Base-by-base conservation (phyloP, 2,113 vertebrate genomes). In the Euleptes europaea region DNA sequence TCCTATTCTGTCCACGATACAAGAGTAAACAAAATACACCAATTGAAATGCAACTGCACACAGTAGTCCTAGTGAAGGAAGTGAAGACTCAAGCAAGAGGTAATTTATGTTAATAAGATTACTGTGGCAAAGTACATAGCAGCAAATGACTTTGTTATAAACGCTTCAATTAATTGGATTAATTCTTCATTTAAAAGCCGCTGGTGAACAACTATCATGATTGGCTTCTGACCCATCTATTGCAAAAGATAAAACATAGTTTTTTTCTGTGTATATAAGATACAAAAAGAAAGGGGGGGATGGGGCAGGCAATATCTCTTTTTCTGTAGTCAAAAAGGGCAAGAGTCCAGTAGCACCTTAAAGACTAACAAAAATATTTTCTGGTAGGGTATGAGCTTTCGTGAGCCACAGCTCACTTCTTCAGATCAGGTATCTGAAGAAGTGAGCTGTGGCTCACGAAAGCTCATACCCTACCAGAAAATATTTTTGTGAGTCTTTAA, bases 181-280 rank as follows among this genome's bases (percentile, higher is more conserved):
- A 88, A 84, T 91, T 95, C 94, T 91, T 95, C 87, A 92, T 84
- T 90, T 94, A 67, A 91, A 92, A 92, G 28, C 77, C 91, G 86
- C 88, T 91, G 94, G 85, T 89, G 88, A 85, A 31, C 82, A 51
- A 78, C 78, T 85, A 65, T 33, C 57, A 57, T 73, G 82, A 88
- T 35, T 86, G 87, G 88, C 84, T 93, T 86, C 88, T 89, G 80
- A 86, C 85, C 51, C 60, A 87, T 84, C 84, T 91, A 85, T 85
- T 90, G 49, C 70, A 76, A 79, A 28, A 90, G 73, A 82, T 80
- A 21, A 93, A 89, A 84, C 63, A 19, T 10, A 5, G 67, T 86
- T 71, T 49, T 67, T 49, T 38, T 44, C 6, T 2, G 40, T 47
- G 65, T 78, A 31, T 0, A 0, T 1, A 11, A 0, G 2, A 80